These are phyloP conservation scores for Pseudomyrmex cubaensis DNA, from an alignment of 1,140 invertebrate genomes.

Conservation along the genomic window DNA sequence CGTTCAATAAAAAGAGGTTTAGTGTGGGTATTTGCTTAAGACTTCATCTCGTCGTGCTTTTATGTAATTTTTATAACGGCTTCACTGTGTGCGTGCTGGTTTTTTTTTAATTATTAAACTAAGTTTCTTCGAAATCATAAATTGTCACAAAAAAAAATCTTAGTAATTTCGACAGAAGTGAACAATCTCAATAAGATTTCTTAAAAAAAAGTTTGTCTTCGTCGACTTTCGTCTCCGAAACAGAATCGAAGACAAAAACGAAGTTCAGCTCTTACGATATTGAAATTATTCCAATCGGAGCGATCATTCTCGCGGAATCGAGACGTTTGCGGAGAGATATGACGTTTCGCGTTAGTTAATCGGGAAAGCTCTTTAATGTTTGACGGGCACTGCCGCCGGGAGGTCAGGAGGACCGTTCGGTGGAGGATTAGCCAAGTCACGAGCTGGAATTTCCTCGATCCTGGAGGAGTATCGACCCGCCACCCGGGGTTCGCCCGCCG, in stretches of 20 bases:
- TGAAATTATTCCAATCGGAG: not conserved
- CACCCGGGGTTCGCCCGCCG: slow-evolving; percentile 25
- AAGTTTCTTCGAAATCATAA: not conserved
- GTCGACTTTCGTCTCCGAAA: not conserved
- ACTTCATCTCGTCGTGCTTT: not conserved
- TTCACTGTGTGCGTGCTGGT: not conserved
- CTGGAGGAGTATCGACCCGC: slow-evolving; percentile 54
- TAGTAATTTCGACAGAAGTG: too few relatives aligned
- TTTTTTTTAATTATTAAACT: not conserved
- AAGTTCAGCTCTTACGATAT: not conserved
- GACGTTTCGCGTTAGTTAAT: slow-evolving; percentile 28
- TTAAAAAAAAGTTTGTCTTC: too few relatives aligned
- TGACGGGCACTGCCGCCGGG: slow-evolving; percentile 31
- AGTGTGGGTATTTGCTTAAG: not conserved
- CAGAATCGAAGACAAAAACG: not conserved
- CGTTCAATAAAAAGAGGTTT: slow-evolving; percentile 40
- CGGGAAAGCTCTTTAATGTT: not conserved
- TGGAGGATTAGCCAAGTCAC: slow-evolving; percentile 57
- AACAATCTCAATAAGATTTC: too few relatives aligned
- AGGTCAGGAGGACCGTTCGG: slow-evolving; percentile 28
- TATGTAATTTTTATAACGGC: not conserved
- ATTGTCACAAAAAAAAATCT: not conserved
- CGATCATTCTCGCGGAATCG: not conserved
- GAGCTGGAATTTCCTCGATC: slow-evolving; percentile 59
- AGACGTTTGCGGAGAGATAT: not conserved